phyloP scores from a whole-genome alignment of 2,113 vertebrate species.

The Psephotus haematonotus region DNA sequence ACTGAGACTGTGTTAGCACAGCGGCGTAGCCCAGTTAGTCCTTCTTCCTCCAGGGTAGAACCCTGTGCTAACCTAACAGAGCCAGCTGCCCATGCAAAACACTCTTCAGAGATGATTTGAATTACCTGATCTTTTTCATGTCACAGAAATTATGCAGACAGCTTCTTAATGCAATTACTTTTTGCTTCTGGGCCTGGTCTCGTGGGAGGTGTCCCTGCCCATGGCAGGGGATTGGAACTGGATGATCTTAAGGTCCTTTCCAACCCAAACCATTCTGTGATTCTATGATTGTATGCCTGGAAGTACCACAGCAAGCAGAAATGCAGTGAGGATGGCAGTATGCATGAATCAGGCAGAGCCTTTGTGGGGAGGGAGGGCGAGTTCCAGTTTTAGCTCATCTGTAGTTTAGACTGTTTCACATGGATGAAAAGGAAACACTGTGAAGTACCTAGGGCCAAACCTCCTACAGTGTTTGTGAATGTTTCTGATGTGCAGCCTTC shows the following conservation, averaged over 20 bases:
- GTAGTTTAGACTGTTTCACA: not conserved
- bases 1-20: fast-evolving
- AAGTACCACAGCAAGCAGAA: not conserved
- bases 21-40: not conserved
- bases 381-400: not conserved
- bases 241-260: not conserved
- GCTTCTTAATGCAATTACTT: not conserved
- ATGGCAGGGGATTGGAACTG: not conserved
- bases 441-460: not conserved
- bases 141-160: not conserved
- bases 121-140: not conserved
- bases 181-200: not conserved
- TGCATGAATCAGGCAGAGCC: not conserved
- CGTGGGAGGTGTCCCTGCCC: not conserved
- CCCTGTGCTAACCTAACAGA: not conserved
- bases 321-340: not conserved
- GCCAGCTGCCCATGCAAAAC: not conserved
- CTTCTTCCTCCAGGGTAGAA: not conserved
- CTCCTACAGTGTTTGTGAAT: not conserved
- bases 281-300: not conserved
- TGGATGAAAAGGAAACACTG: not conserved
- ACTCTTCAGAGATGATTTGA: fast-evolving
- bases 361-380: not conserved
- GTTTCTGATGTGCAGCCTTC: not conserved
- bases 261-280: not conserved